Evolutionary conservation across 2,888 invertebrate species (phyloP).

Genomic region (Xestia ashworthii): DNA sequence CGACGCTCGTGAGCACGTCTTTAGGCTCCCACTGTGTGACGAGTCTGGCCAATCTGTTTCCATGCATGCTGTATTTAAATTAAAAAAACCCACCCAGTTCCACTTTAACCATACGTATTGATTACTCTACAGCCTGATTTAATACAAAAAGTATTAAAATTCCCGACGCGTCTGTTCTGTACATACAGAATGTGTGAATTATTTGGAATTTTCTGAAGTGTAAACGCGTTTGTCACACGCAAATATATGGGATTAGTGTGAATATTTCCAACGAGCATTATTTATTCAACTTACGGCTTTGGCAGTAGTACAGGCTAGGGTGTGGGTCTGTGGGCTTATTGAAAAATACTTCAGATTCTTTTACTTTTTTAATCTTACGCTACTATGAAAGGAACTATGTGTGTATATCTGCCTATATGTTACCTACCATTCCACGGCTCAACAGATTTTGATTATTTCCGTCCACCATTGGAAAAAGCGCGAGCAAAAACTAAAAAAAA

Average conservation of each 20-base stretch:
- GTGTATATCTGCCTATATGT: neutral
- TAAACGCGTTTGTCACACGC: constrained; percentile 58
- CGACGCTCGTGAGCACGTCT: neutral
- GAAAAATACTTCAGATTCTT: neutral
- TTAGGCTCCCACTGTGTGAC: neutral
- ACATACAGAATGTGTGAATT: constrained; percentile 24
- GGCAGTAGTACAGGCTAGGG: neutral
- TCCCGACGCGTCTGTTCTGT: constrained; percentile 25
- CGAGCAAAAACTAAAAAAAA: neutral
- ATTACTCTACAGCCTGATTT: neutral
- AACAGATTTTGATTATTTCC: neutral
- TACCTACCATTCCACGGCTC: neutral
- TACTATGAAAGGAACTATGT: neutral
- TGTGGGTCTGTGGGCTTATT: constrained; percentile 7
- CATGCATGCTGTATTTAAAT: neutral
- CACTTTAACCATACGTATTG: neutral
- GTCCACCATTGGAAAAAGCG: neutral
- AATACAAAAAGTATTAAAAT: constrained; percentile 26
- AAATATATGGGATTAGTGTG: constrained; percentile 46
- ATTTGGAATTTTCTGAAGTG: constrained; percentile 44
- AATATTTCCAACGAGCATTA: constrained; percentile 49
- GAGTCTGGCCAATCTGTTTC: neutral
- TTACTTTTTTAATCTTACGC: neutral
- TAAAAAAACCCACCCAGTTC: neutral
- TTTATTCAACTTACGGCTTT: constrained; percentile 51